Base-by-base conservation (phyloP, 2,797 vertebrate species). In the Pipistrellus pygmaeus region DNA sequence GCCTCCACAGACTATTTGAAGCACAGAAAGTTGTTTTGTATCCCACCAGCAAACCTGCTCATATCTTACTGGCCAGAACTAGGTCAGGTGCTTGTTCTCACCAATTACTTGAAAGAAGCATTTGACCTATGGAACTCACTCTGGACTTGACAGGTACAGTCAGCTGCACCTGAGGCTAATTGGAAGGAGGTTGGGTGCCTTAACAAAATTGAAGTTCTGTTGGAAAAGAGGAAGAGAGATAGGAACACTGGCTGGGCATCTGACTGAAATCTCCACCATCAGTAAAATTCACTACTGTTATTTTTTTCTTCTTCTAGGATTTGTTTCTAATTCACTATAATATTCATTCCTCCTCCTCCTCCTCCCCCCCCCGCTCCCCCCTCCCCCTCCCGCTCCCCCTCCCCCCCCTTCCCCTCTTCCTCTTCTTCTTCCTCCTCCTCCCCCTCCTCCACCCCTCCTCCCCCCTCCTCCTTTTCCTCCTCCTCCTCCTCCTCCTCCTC, bases 261-360 rank as follows among this genome's bases (percentile, higher is more conserved):
- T 83, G 68, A 60, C 44, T 81, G 71, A 88, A 86, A 83, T 62
- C 17, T 88, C 88, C 57, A 78, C 11, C 53, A 64, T 84, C 32
- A 46, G 68, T 88, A 85, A 4, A 46, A 77, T 41, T 89, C 41
- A 48, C 20, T 93, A 20, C 57, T 72, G 71, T 88, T 76, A 46
- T 69, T 80, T 84, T 85, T 44, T 44, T 44, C 6, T 44, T 44
- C 44, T 44, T 44, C 44, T 44, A 44, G 44, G 44, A 44, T 44
- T 44, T 44, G 44, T 44, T 44, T 44, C 44, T 44, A 44, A 44
- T 44, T 44, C 44, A 44, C 44, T 44, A 44, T 11, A 44, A 44
- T 44, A 44, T 44, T 44, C 44, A 44, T 44, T 41, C 38, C 38
- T 41, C 38, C 38, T 41, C 38, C 38, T 5, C 38, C 38, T 38